Evolutionary conservation across 2,113 vertebrate species (phyloP).

Genomic region (Lutjanus erythropterus): DNA sequence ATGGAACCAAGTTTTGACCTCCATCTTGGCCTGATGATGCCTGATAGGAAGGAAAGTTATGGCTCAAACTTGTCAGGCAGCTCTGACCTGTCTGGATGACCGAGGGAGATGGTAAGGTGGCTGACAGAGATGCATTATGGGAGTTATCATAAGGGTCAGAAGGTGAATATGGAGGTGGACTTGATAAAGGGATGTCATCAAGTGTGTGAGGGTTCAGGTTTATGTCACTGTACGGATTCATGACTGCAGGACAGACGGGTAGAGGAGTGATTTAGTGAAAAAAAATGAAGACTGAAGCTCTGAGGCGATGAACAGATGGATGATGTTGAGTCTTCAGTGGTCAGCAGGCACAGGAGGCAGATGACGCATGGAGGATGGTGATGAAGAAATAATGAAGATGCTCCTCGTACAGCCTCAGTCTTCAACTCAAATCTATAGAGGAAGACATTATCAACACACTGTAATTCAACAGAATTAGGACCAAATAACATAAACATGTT

Average conservation of each 20-base stretch:
- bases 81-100: conserved; percentile 23
- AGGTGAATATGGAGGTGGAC: neutral
- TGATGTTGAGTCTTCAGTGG: neutral
- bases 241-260: neutral
- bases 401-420: neutral
- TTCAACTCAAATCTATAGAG: neutral
- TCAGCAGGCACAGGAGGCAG: neutral
- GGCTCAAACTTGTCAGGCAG: neutral
- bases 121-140: neutral
- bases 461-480: neutral
- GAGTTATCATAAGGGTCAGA: neutral
- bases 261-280: neutral
- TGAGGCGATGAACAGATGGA: neutral
- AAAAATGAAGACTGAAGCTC: neutral
- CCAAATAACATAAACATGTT: no score
- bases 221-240: conserved; percentile 44
- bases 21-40: neutral
- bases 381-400: neutral
- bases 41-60: neutral
- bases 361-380: neutral
- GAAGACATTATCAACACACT: neutral
- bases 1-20: neutral
- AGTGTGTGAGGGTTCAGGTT: neutral
- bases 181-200: fast-evolving
- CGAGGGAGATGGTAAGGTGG: neutral